A percentile compares a stretch with the other conserved stretches of the same genome.
Evolutionary conservation across 2,113 vertebrate species (phyloP).

Genomic region (Sitta europaea): DNA sequence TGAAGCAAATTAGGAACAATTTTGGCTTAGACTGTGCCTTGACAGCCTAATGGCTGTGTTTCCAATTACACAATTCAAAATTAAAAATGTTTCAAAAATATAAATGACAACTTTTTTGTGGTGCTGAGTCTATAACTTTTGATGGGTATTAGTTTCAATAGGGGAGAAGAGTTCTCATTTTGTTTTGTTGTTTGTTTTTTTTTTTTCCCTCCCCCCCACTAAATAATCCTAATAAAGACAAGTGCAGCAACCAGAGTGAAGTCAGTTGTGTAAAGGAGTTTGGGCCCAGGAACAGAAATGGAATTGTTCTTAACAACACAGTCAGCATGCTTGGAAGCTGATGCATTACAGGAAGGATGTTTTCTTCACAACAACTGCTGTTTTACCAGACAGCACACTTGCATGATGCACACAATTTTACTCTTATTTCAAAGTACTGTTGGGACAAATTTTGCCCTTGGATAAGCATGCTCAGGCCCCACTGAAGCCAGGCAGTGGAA

Average conservation of each 20-base stretch:
- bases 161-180: background rate
- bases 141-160: background rate
- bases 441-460: constrained; percentile 67
- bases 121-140: background rate
- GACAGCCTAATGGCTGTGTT: background rate
- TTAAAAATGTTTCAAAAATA: constrained; percentile 10
- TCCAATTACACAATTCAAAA: constrained; percentile 20
- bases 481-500: constrained; percentile 55
- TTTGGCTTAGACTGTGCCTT: background rate
- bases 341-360: constrained; percentile 61
- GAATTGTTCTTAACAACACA: constrained; percentile 62
- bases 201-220: background rate
- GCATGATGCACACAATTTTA: constrained; percentile 37
- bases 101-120: background rate
- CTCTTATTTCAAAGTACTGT: constrained; percentile 49
- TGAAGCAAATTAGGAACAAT: background rate
- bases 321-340: constrained; percentile 49
- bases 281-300: constrained; percentile 64
- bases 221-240: background rate
- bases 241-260: constrained; percentile 21
- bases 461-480: constrained; percentile 49
- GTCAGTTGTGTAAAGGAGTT: constrained; percentile 57
- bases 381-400: constrained; percentile 61
- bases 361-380: constrained; percentile 57
- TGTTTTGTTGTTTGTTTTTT: background rate